Evolutionary conservation across 1,140 invertebrate species (phyloP), one percentile per base, ranked within the genome.

Genomic region (Drosophila quadrilineata): DNA sequence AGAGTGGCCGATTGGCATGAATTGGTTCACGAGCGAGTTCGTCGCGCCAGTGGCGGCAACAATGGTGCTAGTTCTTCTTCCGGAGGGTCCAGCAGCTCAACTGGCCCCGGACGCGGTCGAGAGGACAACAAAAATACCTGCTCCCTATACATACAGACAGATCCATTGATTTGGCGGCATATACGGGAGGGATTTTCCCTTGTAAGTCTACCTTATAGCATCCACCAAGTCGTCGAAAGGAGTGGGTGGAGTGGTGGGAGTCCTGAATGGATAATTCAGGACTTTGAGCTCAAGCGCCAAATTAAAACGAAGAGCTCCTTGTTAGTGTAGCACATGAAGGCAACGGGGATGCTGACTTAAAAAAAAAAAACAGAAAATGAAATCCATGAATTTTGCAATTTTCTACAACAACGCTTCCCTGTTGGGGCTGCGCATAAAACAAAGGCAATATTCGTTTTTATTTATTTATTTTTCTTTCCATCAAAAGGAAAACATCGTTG

Each of bases 81-180:
- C 5, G 36, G 59, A 9, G 80, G 75, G 26, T 52, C 54, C 45
- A 89, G 41, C 87, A 75, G 67, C 91, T 10, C 62, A 22, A 9
- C 53, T 6, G 91, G 89, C 28, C 92, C 91, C 28, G 91, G 60
- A 52, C 65, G 79, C 4, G 91, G 92, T 43, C 93, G 92, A 64
- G 93, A 94, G 72, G 93, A 94, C 75, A 94, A 94, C 84, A 93
- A 93, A 63, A 96, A 96, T 88, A 96, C 95, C 19, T 99, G 98
- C 90, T 97, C 96, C 22, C 93, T 99, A 9, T 99, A 97, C 89
- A 97, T 99, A 89, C 97, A 99, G 91, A 98, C 98, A 6, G 98
- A 99, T 93, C 98, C 98, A 62, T 94, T 98, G 57, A 95, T 99
- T 85, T 99, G 98, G 97, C 93, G 94, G 75, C 96, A 98, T 88